phyloP scores from a whole-genome alignment of 2,888 invertebrate species.

The Hylaea fasciaria region DNA sequence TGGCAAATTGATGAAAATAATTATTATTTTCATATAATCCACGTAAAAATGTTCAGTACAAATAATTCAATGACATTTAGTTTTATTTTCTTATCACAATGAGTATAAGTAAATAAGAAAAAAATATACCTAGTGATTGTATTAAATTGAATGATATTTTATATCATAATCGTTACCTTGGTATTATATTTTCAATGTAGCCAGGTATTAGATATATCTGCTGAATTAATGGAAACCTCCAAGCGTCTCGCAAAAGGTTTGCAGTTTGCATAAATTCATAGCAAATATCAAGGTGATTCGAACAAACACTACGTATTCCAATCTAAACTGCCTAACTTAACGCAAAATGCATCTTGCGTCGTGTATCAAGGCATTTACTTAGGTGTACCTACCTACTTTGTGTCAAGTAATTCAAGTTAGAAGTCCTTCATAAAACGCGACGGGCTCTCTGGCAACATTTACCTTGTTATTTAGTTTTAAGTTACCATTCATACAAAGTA shows the following conservation, averaged over 20 bases:
- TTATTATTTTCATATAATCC: no score
- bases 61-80: no score
- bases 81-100: no score
- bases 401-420: background rate
- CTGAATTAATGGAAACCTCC: background rate
- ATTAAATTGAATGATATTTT: no score
- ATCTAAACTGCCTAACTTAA: background rate
- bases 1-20: no score
- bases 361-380: background rate
- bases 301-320: no score
- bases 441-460: constrained; percentile 3
- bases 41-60: no score
- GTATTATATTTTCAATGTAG: no score
- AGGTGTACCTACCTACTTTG: background rate
- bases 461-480: background rate
- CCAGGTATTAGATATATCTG: no score
- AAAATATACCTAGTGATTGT: no score
- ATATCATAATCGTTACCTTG: no score
- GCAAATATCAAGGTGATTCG: background rate
- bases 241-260: background rate
- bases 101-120: no score
- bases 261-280: background rate
- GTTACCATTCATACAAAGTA: constrained; percentile 3
- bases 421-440: background rate
- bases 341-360: background rate